These are phyloP conservation scores for Prorops nasuta DNA, from an alignment of 1,140 invertebrate genomes.

Conservation along the genomic window DNA sequence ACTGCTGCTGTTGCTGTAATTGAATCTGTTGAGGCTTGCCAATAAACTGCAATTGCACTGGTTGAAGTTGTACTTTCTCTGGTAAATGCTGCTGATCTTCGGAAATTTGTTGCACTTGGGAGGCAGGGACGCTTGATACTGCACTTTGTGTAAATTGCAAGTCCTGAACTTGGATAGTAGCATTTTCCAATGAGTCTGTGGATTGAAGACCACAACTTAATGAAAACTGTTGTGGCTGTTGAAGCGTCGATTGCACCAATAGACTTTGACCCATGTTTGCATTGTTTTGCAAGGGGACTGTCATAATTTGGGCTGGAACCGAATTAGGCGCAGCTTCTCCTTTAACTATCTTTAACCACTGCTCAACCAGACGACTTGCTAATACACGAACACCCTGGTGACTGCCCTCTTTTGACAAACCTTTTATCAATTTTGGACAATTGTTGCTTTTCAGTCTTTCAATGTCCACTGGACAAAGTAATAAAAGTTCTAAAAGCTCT, in stretches of 20 bases:
- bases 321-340: conserved; percentile 57
- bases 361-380: conserved; percentile 80
- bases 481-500: conserved; percentile 80
- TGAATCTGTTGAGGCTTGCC: conserved; percentile 18
- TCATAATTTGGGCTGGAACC: conserved; percentile 41
- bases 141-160: conserved; percentile 18
- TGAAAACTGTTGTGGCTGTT: conserved; percentile 15
- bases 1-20: conserved; percentile 22
- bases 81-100: conserved; percentile 18
- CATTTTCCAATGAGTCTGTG: conserved; percentile 14
- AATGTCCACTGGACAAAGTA: conserved; percentile 84
- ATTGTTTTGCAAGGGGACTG: conserved; percentile 16
- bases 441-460: conserved; percentile 86
- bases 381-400: conserved; percentile 71
- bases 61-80: conserved; percentile 18
- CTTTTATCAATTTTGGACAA: conserved; percentile 87
- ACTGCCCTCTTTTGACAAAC: conserved; percentile 77
- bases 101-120: conserved; percentile 8
- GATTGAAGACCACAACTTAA: conserved; percentile 16
- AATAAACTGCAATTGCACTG: conserved; percentile 26
- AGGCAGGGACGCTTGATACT: conserved; percentile 16
- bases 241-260: conserved; percentile 9
- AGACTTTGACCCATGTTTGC: conserved; percentile 2
- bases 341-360: conserved; percentile 87
- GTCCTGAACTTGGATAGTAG: conserved; percentile 25